Base-by-base conservation (phyloP, 2,113 vertebrate species). In the Gymnocephalus cernua region DNA sequence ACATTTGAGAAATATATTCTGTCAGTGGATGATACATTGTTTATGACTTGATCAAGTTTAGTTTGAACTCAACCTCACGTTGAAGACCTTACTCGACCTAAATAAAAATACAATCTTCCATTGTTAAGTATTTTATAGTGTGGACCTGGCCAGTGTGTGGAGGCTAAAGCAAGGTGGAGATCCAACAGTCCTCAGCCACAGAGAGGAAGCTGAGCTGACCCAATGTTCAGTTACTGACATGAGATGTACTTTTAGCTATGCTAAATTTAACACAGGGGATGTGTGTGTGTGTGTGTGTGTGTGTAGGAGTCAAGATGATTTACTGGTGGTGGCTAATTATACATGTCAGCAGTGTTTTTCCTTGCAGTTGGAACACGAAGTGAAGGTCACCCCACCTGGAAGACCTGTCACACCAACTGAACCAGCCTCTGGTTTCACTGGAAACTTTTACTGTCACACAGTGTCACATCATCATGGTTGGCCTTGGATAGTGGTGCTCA, bases 371-470 rank as follows among this genome's bases (percentile, higher is more conserved):
- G 47, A 76, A 82, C 72, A 88, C 83, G 80, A 91, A 84, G 74
- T 82, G 62, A 85, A 87, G 73, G 77, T 84, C 87, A 61, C 83
- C 76, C 85, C 91, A 91, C 88, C 86, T 91, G 88, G 86, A 87
- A 86, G 88, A 86, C 70, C 48, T 82, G 83, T 85, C 66, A 48
- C 87, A 63, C 59, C 50, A 27, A 59, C 71, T 86, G 69, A 76
- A 81, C 47, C 57, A 38, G 67, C 48, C 67, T 50, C 76, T 56
- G 79, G 67, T 84, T 83, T 83, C 82, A 85, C 48, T 83, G 81
- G 86, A 90, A 89, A 84, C 66, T 9, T 80, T 86, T 66, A 53
- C 41, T 53, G 79, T 80, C 67, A 16, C 50, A 32, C 14, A 18
- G 44, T 68, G 78, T 86, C 77, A 51, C 54, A 74, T 86, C 66